Base-by-base conservation (phyloP, 2,113 vertebrate species). In the Shinisaurus crocodilurus region DNA sequence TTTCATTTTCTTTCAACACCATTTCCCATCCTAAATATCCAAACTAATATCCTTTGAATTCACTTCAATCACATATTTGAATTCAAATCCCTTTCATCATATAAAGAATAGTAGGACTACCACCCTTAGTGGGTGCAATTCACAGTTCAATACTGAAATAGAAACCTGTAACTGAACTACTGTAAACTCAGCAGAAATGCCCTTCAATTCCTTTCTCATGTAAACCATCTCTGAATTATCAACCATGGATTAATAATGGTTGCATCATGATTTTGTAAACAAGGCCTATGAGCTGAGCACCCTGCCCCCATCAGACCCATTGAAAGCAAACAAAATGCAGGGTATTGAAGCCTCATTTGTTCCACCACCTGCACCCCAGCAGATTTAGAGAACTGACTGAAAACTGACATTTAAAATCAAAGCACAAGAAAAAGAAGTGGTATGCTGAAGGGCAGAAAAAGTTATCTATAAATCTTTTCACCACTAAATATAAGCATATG, bases 401-500 rank as follows among this genome's bases (percentile, higher is more conserved):
- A 83, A 83, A 60, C 10, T 82, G 57, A 23, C 50, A 82, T 37
- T 23, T 9, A 6, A 8, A 63, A 45, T 77, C 32, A 60, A 90
- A 91, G 69, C 57, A 76, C 8, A 79, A 67, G 15, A 69, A 25
- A 90, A 2, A 84, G 23, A 69, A 40, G 85, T 54, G n/a, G 87
- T 69, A 29, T 87, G 63, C 48, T 57, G 23, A 83, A 15, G 34
- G 6, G 45, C 74, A 45, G 54, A 83, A 85, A 65, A 67, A 2
- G 37, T 88, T 50, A 7, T 74, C 88, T 86, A 48, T 27, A 87
- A 12, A 89, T 67, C 20, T 89, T 80, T 82, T 32, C 92, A 88
- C 40, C 89, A 88, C 6, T 81, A 40, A 88, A 91, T 74, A 91
- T n/a, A 88, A 91, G 87, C 74, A 91, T 81, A 70, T 87, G 89